Percentiles rank a stretch among this genome's conserved stretches.
Conservation (phyloP, 2,797 vertebrate species). For the Muraenolepis orangiensis region DNA sequence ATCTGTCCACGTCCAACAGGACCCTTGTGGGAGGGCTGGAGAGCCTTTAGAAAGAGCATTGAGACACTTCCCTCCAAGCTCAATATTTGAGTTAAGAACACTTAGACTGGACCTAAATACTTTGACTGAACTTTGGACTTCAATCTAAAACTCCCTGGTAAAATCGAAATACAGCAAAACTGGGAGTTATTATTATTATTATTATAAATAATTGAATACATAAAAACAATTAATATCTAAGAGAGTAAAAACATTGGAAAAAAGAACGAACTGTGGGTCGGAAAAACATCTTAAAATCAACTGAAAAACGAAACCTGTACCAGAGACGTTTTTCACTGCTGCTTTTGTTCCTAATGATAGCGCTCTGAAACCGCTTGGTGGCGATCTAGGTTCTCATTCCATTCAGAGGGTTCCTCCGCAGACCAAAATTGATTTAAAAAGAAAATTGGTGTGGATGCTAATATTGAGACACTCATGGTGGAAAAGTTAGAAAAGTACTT, state of each 20-base stretch:
- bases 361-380: not conserved
- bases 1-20: not conserved
- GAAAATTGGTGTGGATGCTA: not conserved
- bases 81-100: not conserved
- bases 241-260: not conserved
- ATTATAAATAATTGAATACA: not conserved
- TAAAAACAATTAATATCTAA: not conserved
- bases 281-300: not conserved
- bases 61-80: not conserved
- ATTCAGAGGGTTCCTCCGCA: not conserved
- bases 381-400: not conserved
- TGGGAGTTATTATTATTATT: too few relatives aligned
- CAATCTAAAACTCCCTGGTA: too few relatives aligned
- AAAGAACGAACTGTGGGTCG: not conserved
- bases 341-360: not conserved
- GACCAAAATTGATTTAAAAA: not conserved
- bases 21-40: not conserved
- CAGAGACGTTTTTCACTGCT: not conserved
- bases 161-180: not conserved
- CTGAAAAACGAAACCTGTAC: too few relatives aligned
- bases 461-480: not conserved
- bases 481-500: not conserved
- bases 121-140: too few relatives aligned
- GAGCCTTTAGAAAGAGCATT: not conserved
- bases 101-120: not conserved